Evolutionary conservation across 1,140 invertebrate genomes (phyloP).

Genomic region (Solenopsis fugax): DNA sequence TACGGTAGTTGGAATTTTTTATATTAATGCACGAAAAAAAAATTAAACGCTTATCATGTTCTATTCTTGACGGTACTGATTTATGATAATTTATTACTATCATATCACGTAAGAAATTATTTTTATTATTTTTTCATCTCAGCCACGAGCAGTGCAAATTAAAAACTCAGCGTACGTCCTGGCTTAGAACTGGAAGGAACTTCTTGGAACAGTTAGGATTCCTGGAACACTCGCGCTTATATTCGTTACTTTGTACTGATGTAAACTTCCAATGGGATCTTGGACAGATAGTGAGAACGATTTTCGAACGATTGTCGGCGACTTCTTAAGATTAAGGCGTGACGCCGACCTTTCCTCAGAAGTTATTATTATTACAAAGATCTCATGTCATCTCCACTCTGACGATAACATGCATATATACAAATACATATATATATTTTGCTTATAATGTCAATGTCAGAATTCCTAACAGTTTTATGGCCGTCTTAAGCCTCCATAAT

Average conservation of each 20-base stretch:
- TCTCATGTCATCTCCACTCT: constrained; percentile 24
- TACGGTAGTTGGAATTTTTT: background rate
- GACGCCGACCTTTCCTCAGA: constrained; percentile 49
- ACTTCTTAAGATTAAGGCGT: constrained; percentile 71
- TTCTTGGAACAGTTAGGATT: constrained; percentile 66
- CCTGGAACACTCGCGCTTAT: constrained; percentile 13
- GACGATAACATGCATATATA: constrained; percentile 48
- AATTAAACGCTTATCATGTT: constrained; percentile 19
- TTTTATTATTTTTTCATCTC: background rate
- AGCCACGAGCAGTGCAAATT: background rate
- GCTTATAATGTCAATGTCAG: constrained; percentile 77
- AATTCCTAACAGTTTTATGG: constrained; percentile 80
- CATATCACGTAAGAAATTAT: background rate
- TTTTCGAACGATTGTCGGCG: background rate
- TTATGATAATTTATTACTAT: background rate
- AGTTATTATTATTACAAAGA: constrained; percentile 69
- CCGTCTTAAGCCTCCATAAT: constrained; percentile 77
- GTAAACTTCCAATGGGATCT: constrained; percentile 23
- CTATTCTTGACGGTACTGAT: background rate
- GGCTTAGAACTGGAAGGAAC: constrained; percentile 27
- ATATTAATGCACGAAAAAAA: background rate
- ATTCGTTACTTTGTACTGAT: constrained; percentile 28
- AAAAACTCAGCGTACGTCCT: background rate
- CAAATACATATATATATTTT: constrained; percentile 69
- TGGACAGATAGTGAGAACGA: background rate